Conservation (phyloP, 2,797 vertebrate species). For the Saguinus oedipus region DNA sequence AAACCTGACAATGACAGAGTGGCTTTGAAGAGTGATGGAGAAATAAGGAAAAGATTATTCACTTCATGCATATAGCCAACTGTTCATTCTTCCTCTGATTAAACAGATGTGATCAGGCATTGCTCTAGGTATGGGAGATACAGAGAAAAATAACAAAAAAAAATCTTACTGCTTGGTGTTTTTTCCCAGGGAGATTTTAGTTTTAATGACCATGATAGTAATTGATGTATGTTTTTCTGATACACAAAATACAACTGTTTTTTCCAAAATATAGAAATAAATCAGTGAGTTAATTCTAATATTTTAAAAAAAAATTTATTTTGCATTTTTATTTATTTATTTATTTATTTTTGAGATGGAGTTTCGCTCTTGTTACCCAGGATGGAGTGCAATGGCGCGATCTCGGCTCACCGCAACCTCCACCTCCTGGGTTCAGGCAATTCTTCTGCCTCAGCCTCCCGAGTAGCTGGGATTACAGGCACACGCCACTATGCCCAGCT, state of each 20-base stretch:
- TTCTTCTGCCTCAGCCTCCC: too few species aligned
- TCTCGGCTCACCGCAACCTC: too few species aligned
- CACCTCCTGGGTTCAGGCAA: too few species aligned
- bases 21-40: neutral
- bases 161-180: neutral
- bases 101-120: neutral
- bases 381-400: too few species aligned
- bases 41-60: neutral
- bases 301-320: neutral
- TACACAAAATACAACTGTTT: slow-evolving; percentile 18
- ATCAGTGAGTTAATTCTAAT: slow-evolving; percentile 65
- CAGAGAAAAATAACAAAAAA: neutral
- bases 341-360: too few species aligned
- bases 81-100: neutral
- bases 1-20: slow-evolving; percentile 36
- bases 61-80: neutral
- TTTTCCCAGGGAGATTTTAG: neutral
- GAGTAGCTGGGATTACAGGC: too few species aligned
- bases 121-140: neutral
- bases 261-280: slow-evolving; percentile 64
- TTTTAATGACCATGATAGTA: neutral
- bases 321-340: too few species aligned
- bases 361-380: too few species aligned
- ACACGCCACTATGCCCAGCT: too few species aligned
- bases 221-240: slow-evolving; percentile 54